Evolutionary conservation across 2,797 vertebrate genomes (phyloP), one percentile per base, ranked within the genome.

Genomic region (Gallinago nigripennis): DNA sequence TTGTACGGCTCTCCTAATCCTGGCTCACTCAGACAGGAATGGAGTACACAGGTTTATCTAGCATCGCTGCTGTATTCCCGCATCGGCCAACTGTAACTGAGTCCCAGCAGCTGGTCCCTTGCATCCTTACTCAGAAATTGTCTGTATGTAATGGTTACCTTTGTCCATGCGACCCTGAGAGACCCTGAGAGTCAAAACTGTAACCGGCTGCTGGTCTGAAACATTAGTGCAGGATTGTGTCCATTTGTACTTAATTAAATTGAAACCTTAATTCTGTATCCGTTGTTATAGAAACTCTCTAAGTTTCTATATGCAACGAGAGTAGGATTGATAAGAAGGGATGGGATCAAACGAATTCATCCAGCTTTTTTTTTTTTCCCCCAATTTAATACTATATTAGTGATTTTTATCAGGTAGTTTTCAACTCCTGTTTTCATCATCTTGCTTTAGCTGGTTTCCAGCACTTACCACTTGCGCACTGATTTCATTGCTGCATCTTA

Each of bases 401-500:
- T 64, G 64, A 6, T 63, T 73, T 85, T 53, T 64, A 27, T n/a
- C 37, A 57, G 64, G 68, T 51, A 7, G 39, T 82, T 92, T 69
- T 54, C 68, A 64, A 5, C 51, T 78, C 56, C 6, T 72, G 61
- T 56, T 85, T 80, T 60, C 57, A 23, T 91, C 77, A 27, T 41
- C 51, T 57, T 53, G 54, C 93, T 84, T 92, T 92, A 58, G 94
- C 95, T 96, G 95, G 41, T 58, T 77, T 72, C 83, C 78, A 75
- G 66, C 85, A 28, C 61, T 70, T 77, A 31, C 66, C 95, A 48
- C 95, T 93, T 86, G 48, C 84, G 83, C 90, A 7, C 94, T 88
- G 23, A 91, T 96, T 91, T 97, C 95, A 91, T 97, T 96, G 69
- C 92, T 97, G 86, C 88, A 58, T 89, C 92, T 92, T 96, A 77